These are phyloP conservation scores for Laticauda laticaudata DNA, from an alignment of 2,113 vertebrate species.

Conservation along the genomic window DNA sequence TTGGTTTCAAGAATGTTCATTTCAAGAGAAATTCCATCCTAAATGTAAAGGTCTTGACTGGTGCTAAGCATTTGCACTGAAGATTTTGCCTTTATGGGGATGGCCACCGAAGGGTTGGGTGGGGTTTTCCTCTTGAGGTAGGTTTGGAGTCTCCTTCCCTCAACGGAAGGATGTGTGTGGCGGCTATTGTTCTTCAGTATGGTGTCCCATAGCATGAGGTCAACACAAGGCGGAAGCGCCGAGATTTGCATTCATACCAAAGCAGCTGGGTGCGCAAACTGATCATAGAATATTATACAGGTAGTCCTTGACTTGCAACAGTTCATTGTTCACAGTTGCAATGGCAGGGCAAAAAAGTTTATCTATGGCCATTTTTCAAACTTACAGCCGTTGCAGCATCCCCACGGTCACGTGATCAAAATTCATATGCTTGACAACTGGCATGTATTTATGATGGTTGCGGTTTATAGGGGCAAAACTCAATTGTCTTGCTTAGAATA, in stretches of 20 bases:
- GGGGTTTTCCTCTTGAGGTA: neutral
- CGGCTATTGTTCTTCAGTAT: too few species aligned
- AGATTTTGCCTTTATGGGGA: neutral
- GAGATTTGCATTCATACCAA: neutral
- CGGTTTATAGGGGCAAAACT: too few species aligned
- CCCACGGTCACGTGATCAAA: too few species aligned
- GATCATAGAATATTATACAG: neutral
- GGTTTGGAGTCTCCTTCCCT: neutral
- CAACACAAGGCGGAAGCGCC: neutral
- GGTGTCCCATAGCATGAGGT: neutral
- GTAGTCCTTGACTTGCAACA: neutral
- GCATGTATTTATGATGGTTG: too few species aligned
- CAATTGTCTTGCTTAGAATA: too few species aligned
- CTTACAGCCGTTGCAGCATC: neutral
- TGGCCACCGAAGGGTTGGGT: neutral
- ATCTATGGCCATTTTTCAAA: neutral
- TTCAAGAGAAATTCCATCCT: too few species aligned
- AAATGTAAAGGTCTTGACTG: neutral
- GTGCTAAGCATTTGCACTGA: neutral
- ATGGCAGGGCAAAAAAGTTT: neutral
- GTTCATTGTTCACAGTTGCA: neutral
- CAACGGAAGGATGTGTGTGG: neutral
- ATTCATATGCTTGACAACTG: too few species aligned
- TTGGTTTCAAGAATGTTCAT: neutral
- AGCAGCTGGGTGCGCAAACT: neutral